A percentile compares a stretch with the other conserved stretches of the same genome.
Conservation (phyloP, 2,113 vertebrate species). For the Spermophilus dauricus region DNA sequence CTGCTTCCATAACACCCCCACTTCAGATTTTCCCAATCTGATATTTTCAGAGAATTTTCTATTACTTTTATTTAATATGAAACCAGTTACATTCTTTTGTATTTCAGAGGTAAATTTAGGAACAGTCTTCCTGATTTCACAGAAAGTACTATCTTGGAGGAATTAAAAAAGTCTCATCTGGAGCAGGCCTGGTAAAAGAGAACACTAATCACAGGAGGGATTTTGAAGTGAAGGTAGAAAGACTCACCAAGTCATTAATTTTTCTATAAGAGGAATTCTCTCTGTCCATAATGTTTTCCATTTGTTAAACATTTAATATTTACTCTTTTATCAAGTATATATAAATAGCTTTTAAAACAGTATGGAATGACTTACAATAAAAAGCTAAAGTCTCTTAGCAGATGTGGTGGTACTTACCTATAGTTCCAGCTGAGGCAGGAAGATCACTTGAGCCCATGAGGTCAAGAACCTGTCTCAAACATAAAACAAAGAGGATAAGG, state of each 20-base stretch:
- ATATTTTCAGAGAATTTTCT: conserved; percentile 34
- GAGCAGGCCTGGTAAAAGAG: neutral
- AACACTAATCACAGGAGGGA: neutral
- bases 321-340: conserved; percentile 21
- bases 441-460: neutral
- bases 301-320: conserved; percentile 33
- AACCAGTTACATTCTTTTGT: neutral
- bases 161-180: neutral
- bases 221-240: neutral
- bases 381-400: neutral
- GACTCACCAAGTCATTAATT: neutral
- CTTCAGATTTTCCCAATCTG: neutral
- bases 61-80: neutral
- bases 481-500: neutral
- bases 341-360: neutral
- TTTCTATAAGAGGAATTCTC: neutral
- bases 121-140: neutral
- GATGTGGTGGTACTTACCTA: neutral
- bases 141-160: neutral
- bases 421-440: neutral
- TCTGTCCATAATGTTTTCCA: neutral
- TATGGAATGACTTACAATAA: neutral
- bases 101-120: neutral
- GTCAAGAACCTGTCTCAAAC: neutral
- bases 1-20: neutral